Evolutionary conservation across 2,797 vertebrate genomes (phyloP), one percentile per base, ranked within the genome.

Genomic region (Parambassis ranga): DNA sequence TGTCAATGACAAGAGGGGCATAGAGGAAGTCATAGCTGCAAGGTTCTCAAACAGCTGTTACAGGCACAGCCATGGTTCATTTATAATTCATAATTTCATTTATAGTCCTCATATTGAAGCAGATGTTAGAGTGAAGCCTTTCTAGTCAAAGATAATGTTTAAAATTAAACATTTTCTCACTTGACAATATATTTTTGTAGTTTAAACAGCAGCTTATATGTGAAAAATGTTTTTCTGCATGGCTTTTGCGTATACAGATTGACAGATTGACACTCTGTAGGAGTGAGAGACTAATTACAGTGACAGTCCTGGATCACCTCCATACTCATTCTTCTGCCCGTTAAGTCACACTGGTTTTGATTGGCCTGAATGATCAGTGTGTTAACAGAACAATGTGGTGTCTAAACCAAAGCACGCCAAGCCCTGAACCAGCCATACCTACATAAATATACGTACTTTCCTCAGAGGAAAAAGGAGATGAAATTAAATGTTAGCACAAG

Each of bases 301-400:
- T 6, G 22, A 36, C 18, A 44, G 27, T 23, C 33, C 36, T 36
- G 38, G 14, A 33, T 56, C 11, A 27, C 23, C 39, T 18, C 46
- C 52, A 13, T 36, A 46, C 51, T 55, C 20, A 68, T 52, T 43
- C 20, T 10, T 5, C 31, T 55, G 31, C 14, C 23, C 57, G 37
- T 37, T 46, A 67, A 69, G 20, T 68, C 46, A 52, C 8, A 37
- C 35, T 28, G 3, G 20, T 44, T 56, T 59, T 62, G 58, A 75
- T 67, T 62, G 44, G 15, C 46, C 35, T 59, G 55, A 55, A 46
- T 27, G 52, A 57, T 71, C 11, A 33, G 23, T 10, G 15, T 55
- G 41, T 49, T 47, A 56, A 33, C 37, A 72, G 27, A 47, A 48
- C 27, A 28, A 20, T 13, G 24, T 24, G 13, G 13, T 30, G 30